A percentile compares a stretch with the other conserved stretches of the same genome.
phyloP scores from a whole-genome alignment of 2,888 invertebrate species.

The Cataglyphis rosenhaueri region DNA sequence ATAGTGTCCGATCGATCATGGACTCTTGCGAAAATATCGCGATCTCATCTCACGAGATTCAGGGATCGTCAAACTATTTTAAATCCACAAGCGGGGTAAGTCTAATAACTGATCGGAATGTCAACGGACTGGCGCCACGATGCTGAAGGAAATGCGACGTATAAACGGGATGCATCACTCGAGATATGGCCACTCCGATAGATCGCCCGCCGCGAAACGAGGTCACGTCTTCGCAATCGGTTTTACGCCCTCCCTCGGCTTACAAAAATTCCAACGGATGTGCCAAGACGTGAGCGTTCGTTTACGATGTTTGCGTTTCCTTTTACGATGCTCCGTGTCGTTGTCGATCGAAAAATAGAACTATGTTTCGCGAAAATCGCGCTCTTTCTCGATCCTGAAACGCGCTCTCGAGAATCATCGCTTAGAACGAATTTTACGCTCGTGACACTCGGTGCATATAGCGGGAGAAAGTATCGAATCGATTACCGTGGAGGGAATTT shows the following conservation, averaged over 20 bases:
- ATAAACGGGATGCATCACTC: slow-evolving; percentile 24
- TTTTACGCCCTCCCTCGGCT: slow-evolving; percentile 50
- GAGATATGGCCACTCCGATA: slow-evolving; percentile 5
- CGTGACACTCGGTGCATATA: slow-evolving; percentile 30
- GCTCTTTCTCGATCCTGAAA: neutral
- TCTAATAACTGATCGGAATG: neutral
- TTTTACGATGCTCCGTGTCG: slow-evolving; percentile 53
- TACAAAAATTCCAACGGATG: slow-evolving; percentile 53
- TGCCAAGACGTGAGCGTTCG: slow-evolving; percentile 33
- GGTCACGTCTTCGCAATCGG: slow-evolving; percentile 49
- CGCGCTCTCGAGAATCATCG: neutral
- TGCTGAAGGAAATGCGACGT: neutral
- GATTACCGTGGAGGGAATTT: slow-evolving; percentile 25
- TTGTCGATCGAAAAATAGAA: slow-evolving; percentile 34
- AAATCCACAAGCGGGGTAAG: neutral
- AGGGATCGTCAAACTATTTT: neutral
- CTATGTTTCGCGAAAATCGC: slow-evolving; percentile 39
- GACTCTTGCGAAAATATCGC: neutral
- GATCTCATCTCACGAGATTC: neutral
- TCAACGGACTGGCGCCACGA: slow-evolving; percentile 1
- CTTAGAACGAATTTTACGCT: neutral
- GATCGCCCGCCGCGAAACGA: slow-evolving; percentile 47
- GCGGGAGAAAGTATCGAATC: slow-evolving; percentile 17
- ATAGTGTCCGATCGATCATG: slow-evolving; percentile 11
- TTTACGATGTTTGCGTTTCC: slow-evolving; percentile 55